A percentile compares a stretch with the other conserved stretches of the same genome.
These are phyloP conservation scores for Euschistus heros DNA, from an alignment of 1,140 invertebrate species.

Conservation along the genomic window DNA sequence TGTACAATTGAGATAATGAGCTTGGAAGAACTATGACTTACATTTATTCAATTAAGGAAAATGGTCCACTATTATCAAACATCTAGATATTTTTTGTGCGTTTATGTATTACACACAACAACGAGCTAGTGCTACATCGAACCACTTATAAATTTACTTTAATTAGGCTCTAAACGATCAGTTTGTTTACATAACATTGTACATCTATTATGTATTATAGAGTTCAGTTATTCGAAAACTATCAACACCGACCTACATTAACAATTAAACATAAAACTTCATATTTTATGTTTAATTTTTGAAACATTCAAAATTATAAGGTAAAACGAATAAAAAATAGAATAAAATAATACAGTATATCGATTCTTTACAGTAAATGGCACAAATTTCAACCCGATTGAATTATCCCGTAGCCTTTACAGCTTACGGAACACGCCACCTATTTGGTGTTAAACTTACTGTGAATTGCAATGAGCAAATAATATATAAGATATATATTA, in stretches of 20 bases:
- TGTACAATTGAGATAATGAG: too few relatives aligned
- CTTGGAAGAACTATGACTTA: too few relatives aligned
- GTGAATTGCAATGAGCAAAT: slow-evolving; percentile 24
- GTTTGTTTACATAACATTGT: neutral
- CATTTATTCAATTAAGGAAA: neutral
- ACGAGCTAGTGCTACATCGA: neutral
- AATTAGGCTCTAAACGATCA: slow-evolving; percentile 8
- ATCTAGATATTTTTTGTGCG: slow-evolving; percentile 10
- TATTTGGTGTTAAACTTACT: slow-evolving; percentile 29
- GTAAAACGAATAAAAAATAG: too few relatives aligned
- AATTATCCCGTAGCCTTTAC: neutral
- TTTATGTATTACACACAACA: slow-evolving; percentile 10
- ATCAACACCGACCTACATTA: too few relatives aligned
- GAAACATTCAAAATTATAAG: too few relatives aligned
- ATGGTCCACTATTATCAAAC: slow-evolving; percentile 19
- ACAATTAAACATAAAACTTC: too few relatives aligned
- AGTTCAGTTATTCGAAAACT: too few relatives aligned
- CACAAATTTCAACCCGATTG: neutral
- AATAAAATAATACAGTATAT: neutral
- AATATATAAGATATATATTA: slow-evolving; percentile 8
- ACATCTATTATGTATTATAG: neutral
- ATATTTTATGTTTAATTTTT: too few relatives aligned
- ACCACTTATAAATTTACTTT: neutral
- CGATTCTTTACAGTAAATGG: neutral
- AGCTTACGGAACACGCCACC: slow-evolving; percentile 19